These are phyloP conservation scores for Narcine bancroftii DNA, from an alignment of 2,113 vertebrate species.

Conservation along the genomic window DNA sequence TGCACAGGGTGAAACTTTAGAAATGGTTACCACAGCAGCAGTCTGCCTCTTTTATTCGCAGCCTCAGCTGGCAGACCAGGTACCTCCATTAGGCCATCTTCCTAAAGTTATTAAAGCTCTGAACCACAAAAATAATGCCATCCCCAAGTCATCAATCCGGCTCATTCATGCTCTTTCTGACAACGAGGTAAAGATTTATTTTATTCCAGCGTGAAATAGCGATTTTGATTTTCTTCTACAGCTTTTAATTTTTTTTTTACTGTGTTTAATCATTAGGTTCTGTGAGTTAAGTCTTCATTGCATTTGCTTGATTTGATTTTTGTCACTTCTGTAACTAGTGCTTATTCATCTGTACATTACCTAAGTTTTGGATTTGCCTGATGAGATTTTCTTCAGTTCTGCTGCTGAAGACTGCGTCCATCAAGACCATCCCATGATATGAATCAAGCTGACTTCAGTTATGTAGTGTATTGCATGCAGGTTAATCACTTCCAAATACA, in stretches of 20 bases:
- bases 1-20: conserved; percentile 82
- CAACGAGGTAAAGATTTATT: conserved; percentile 71
- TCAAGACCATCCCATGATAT: neutral
- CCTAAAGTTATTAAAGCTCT: conserved; percentile 85
- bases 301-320: neutral
- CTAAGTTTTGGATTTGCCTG: neutral
- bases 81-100: conserved; percentile 89
- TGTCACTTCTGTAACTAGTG: neutral
- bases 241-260: neutral
- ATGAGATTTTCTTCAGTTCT: neutral
- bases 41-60: conserved; percentile 90
- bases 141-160: conserved; percentile 90
- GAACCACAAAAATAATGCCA: conserved; percentile 87
- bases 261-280: neutral
- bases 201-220: neutral
- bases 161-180: conserved; percentile 85
- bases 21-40: conserved; percentile 86
- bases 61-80: conserved; percentile 86
- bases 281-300: neutral
- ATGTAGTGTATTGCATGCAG: neutral
- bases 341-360: neutral
- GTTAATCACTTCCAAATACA: neutral
- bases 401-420: neutral
- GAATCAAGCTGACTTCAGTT: neutral
- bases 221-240: neutral